These are phyloP conservation scores for Bergia puertoricense DNA, from an alignment of 92 coral and sea anemone species.

Conservation along the genomic window DNA sequence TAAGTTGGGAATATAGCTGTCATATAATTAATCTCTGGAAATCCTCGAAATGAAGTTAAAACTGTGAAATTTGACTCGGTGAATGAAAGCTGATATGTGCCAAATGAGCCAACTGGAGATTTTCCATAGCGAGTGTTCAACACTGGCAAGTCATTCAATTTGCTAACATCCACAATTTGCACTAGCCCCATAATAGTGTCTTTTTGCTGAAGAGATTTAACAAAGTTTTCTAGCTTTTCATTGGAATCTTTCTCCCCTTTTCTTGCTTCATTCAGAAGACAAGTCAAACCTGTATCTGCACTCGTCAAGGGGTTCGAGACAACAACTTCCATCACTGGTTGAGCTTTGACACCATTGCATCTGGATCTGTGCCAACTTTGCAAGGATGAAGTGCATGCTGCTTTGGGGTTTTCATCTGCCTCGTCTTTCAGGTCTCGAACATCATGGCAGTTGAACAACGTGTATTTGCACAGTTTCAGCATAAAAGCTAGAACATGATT, in stretches of 20 bases:
- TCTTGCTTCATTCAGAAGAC: slow-evolving; percentile 15
- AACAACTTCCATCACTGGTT: slow-evolving; percentile 52
- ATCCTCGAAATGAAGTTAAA: slow-evolving; percentile 47
- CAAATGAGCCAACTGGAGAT: slow-evolving; percentile 26
- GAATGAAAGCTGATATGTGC: slow-evolving; percentile 40
- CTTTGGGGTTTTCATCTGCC: slow-evolving; percentile 33
- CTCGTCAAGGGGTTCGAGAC: neutral
- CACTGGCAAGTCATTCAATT: neutral
- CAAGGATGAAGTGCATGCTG: slow-evolving; percentile 43
- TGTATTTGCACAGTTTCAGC: slow-evolving; percentile 47
- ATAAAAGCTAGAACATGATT: slow-evolving; percentile 44
- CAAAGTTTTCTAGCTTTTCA: neutral
- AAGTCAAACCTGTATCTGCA: slow-evolving; percentile 1
- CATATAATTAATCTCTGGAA: slow-evolving; percentile 21
- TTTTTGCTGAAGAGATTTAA: slow-evolving; percentile 14
- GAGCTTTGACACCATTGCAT: slow-evolving; percentile 26
- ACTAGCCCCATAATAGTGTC: slow-evolving; percentile 1
- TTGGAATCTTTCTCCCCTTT: neutral
- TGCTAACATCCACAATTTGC: neutral
- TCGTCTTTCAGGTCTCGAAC: slow-evolving; percentile 17
- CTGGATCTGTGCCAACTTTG: slow-evolving; percentile 47
- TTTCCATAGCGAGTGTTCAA: slow-evolving; percentile 18
- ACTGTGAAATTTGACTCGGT: slow-evolving; percentile 46
- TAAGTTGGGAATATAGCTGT: slow-evolving; percentile 52
- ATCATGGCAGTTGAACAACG: slow-evolving; percentile 27